Conservation (phyloP, 1,140 invertebrate genomes). For the Drosophila insularis region DNA sequence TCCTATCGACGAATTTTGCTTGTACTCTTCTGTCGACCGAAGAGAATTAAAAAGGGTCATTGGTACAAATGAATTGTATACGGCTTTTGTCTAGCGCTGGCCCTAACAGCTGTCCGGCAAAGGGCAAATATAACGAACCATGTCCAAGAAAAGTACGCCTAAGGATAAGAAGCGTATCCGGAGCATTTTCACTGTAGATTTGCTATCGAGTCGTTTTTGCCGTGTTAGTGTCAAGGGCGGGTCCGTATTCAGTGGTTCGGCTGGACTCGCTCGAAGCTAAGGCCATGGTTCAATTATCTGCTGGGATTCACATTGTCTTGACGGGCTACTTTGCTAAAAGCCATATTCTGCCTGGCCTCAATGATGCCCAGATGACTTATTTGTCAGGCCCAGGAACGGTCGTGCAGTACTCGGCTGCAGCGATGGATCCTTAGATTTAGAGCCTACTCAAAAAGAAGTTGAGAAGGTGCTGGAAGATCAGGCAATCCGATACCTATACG, state of each 20-base stretch:
- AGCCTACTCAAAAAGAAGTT: conserved; percentile 12
- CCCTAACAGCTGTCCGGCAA: conserved; percentile 13
- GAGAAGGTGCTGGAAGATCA: conserved; percentile 10
- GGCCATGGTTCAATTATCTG: conserved; percentile 2
- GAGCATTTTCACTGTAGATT: neutral
- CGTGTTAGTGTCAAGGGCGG: neutral
- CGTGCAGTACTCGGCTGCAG: conserved; percentile 16
- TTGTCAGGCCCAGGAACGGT: conserved; percentile 26
- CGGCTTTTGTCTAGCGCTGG: conserved; percentile 22
- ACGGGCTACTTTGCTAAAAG: conserved; percentile 16
- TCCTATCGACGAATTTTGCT: neutral
- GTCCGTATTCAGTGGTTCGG: conserved; percentile 10
- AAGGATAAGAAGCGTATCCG: neutral
- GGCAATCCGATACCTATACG: neutral
- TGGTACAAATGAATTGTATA: too few relatives aligned
- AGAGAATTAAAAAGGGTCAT: neutral
- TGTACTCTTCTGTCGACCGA: conserved; percentile 14
- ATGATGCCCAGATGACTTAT: conserved; percentile 3
- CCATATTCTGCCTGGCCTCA: conserved; percentile 11
- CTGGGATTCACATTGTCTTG: conserved; percentile 22
- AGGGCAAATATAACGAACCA: conserved; percentile 19
- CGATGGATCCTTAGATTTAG: conserved; percentile 7
- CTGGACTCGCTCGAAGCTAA: neutral
- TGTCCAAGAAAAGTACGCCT: neutral
- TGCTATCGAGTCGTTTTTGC: neutral